Evolutionary conservation across 2,797 vertebrate genomes (phyloP), one percentile per base, ranked within the genome.

Genomic region (Loris lydekkerianus): DNA sequence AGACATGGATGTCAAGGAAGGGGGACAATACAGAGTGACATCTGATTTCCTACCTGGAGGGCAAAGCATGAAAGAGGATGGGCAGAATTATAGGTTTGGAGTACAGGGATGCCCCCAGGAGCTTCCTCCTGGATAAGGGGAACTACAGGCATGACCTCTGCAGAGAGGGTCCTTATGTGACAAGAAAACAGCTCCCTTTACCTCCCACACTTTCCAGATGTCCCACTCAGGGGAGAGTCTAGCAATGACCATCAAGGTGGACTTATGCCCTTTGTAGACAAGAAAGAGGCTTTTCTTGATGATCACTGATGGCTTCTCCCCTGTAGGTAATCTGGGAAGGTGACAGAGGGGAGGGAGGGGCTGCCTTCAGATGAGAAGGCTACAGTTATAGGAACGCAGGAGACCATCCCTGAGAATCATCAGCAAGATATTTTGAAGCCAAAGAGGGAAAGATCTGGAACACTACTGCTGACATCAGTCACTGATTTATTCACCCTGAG

Each of bases 391-490:
- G 49, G 34, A 81, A 76, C 15, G 27, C 20, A 5, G 60, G n/a
- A 34, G 23, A 21, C 31, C 82, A 27, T 37, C 20, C 63, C 73
- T 88, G 67, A 88, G 81, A 86, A 11, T 1, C 23, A 34, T 17
- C 21, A 14, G n/a, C 25, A 31, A 10, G 18, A 29, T 7, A 2
- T 37, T 86, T 58, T 31, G 84, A 92, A 92, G 89, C 21, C 65
- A 53, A 65, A 91, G 18, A 8, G 14, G 13, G 18, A 56, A 56
- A 72, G 3, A 2, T 72, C 34, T 80, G 25, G 88, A 90, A 34
- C 2, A 49, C 0, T 1, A 37, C 14, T 14, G 27, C 1, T 60
- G 5, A 72, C 29, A 3, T 1, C 14, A 31, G 60, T 40, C n/a
- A 8, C 18, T 11, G 61, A 65, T 14, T 20, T 83, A 53, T 46